Conservation (phyloP, 1,140 invertebrate genomes). For the Halictus rubicundus region DNA sequence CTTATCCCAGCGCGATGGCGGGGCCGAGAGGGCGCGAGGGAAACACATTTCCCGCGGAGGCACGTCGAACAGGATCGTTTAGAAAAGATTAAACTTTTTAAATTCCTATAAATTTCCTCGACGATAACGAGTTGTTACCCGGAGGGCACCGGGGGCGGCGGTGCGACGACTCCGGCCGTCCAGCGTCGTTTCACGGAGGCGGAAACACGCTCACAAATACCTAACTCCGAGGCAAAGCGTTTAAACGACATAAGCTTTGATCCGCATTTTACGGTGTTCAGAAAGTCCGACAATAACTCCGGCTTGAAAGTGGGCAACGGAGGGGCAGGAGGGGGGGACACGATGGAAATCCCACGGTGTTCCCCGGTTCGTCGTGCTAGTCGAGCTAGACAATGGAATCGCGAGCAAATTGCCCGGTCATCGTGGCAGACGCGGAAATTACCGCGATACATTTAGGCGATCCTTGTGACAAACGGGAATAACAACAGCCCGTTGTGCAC, state of each 20-base stretch:
- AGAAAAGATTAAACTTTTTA: constrained; percentile 38
- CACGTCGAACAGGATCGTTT: constrained; percentile 28
- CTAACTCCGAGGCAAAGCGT: neutral
- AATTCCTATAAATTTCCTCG: constrained; percentile 31
- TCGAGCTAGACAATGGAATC: constrained; percentile 11
- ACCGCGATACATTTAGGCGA: constrained; percentile 12
- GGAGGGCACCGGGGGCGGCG: too few species aligned
- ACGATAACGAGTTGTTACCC: constrained; percentile 21
- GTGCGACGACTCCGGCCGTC: neutral
- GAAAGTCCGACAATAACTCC: neutral
- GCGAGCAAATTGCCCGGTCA: constrained; percentile 29
- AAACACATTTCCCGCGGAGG: constrained; percentile 6
- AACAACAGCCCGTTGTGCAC: neutral
- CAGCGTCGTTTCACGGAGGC: neutral
- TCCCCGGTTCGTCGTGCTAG: neutral
- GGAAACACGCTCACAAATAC: neutral
- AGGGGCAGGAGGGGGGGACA: neutral
- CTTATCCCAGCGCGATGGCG: neutral
- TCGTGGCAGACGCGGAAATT: constrained; percentile 15
- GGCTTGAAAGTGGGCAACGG: neutral
- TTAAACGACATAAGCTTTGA: constrained; percentile 6
- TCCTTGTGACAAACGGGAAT: constrained; percentile 21
- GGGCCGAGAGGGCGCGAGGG: neutral
- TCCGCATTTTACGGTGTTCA: constrained; percentile 10
- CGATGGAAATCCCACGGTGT: neutral